These are phyloP conservation scores for Rugalucina vietnamica DNA, from an alignment of 2,888 invertebrate species.

Conservation along the genomic window DNA sequence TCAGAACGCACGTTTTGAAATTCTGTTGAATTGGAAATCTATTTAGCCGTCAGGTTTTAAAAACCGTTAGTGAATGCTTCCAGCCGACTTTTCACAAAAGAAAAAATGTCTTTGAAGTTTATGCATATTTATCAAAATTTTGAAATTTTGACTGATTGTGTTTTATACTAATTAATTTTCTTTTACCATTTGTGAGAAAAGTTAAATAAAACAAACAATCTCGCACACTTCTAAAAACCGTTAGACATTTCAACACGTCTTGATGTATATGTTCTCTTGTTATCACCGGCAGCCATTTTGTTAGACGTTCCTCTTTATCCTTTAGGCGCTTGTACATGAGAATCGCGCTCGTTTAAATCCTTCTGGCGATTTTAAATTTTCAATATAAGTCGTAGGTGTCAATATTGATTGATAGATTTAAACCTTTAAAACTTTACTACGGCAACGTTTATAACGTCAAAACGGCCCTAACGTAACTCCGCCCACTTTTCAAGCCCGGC, in stretches of 20 bases:
- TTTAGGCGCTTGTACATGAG: neutral
- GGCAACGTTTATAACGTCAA: constrained; percentile 46
- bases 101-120: too few relatives aligned
- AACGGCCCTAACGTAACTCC: constrained; percentile 43
- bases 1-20: too few relatives aligned
- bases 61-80: too few relatives aligned
- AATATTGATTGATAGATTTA: constrained; percentile 51
- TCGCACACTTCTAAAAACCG: neutral
- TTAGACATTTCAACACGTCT: neutral
- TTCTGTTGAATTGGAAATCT: too few relatives aligned
- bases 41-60: too few relatives aligned
- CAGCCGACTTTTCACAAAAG: too few relatives aligned
- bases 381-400: neutral
- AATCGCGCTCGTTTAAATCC: neutral
- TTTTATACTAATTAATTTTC: neutral
- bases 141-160: neutral
- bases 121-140: neutral
- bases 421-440: constrained; percentile 43
- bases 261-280: neutral
- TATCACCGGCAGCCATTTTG: neutral
- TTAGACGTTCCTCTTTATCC: neutral
- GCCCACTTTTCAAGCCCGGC: constrained; percentile 41
- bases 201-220: neutral
- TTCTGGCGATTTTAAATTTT: constrained; percentile 1
- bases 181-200: constrained; percentile 7